Base-by-base conservation (phyloP, 2,797 vertebrate genomes). In the Lophius americanus region DNA sequence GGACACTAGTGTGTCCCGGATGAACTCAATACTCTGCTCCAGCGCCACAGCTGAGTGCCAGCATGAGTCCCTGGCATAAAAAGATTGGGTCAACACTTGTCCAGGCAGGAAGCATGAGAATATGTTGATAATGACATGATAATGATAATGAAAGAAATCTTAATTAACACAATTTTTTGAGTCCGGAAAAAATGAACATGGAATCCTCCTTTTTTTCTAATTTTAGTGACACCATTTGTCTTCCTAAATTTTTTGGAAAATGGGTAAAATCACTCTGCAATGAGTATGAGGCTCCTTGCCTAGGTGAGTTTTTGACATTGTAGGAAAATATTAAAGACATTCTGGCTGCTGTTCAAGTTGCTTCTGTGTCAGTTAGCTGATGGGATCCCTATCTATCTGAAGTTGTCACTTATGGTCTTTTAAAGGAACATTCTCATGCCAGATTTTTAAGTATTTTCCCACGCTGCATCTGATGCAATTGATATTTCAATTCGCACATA, bases 21-120 rank as follows among this genome's bases (percentile, higher is more conserved):
- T 99, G 82, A 99, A 99, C 81, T 99, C 98, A 6, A 99, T 99
- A 75, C 98, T 99, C 86, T 99, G 98, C 89, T 99, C 98, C 44
- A 99, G 92, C 9, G 98, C 98, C 72, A 99, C 98, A 0, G 98
- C 97, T 0, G 98, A 97, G 89, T 99, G 97, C 98, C 98, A 99
- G 76, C 98, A 99, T 0, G 98, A 99, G 87, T 99, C 98, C 68
- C 94, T 93, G 78, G 70, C 52, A 59, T 8, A 49, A 11, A 75
- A 54, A 70, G 13, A 63, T 44, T 33, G 53, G 68, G 59, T 63
- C 64, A 38, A 60, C 37, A 9, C 53, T 48, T 64, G 49, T 73
- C 78, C 76, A 67, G 80, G 72, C 58, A 48, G 58, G 41, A 49
- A 6, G 33, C 13, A 53, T 6, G 33, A 12, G 11, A 64, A 46